Evolutionary conservation across 2,888 invertebrate species (phyloP), one percentile per base, ranked within the genome.

Genomic region (Pristionchus japonicus): DNA sequence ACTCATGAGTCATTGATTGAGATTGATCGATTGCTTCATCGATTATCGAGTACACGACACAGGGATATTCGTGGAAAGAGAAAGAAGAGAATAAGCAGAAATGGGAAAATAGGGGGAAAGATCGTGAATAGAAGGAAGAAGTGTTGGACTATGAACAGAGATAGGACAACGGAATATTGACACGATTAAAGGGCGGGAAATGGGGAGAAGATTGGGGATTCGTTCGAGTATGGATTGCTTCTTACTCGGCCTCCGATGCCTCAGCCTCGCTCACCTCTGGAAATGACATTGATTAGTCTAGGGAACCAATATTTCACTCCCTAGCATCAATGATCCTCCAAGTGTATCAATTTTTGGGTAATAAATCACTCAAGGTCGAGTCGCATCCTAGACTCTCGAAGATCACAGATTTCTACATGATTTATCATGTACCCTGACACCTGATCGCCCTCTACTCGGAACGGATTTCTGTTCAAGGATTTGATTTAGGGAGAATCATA

Each of bases 191-290:
- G 77, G 43, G 52, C 52, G 49, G 52, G 27, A 83, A 43, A 83
- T 27, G 23, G 23, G 31, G 31, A 82, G 82, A 31, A 52, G 82
- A 52, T 52, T 4, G 31, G 34, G 31, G 37, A 80, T 17, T 34
- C 34, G 34, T 27, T 20, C 13, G 43, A 61, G 23, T 2, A 40
- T n/a, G n/a, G 70, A 40, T 20, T 34, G 40, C 13, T 40, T 49
- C 37, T 86, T 49, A 86, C 27, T 86, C 86, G 47, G 86, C 86
- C 70, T 86, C 86, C 49, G 86, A 86, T 31, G 86, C 37, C 86
- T 86, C 86, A n/a, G 86, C 86, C 70, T 86, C 86, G 70, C 70
- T 70, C 40, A 86, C 86, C 37, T 86, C 86, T 86, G 86, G 31
- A 86, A 86, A 27, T 37, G 20, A n/a, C n/a, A 6, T 47, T 27